Base-by-base conservation (phyloP, 2,113 vertebrate genomes). In the Oncorhynchus keta region DNA sequence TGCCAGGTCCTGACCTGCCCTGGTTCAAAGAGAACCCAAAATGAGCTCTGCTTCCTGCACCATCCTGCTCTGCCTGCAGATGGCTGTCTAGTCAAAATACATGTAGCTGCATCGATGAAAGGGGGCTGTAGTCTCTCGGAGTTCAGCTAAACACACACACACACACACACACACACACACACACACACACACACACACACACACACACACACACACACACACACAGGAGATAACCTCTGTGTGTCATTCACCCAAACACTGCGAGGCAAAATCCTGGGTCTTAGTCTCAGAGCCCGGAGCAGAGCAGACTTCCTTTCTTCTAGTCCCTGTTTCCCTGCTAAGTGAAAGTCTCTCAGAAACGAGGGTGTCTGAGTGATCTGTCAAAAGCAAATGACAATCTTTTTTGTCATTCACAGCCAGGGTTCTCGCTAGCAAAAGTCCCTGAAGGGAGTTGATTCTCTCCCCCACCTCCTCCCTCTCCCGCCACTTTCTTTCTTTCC, bases 301-400 rank as follows among this genome's bases (percentile, higher is more conserved):
- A 57, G 75, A 55, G 51, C 16, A 55, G 51, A 55, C 78, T 83
- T 85, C 57, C 72, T 81, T 81, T 87, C 83, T 81, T 88, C 74
- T 3, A 82, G 68, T 81, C 76, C 13, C 22, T 80, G 75, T 78
- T 74, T 76, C 39, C 73, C 81, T 68, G 80, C 67, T 39, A 73
- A 84, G 89, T 79, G 88, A 81, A 91, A 82, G 86, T 75, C 82
- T 82, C 81, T 81, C 86, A 83, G 76, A 79, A 89, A 90, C 20
- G 81, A 90, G 78, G 79, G 76, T 80, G 86, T 89, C 85, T 87
- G 70, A 90, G 88, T 68, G 76, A 93, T 89, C 80, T 87, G 76
- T 82, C 92, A 88, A 91, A 92, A 90, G 88, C 84, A 86, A 91
- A 91, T 90, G 89, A 90, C 64, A 85, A 90, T 92, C 90, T 87